Evolutionary conservation across 2,888 invertebrate genomes (phyloP).

Genomic region (Meiosimyza platycephala): DNA sequence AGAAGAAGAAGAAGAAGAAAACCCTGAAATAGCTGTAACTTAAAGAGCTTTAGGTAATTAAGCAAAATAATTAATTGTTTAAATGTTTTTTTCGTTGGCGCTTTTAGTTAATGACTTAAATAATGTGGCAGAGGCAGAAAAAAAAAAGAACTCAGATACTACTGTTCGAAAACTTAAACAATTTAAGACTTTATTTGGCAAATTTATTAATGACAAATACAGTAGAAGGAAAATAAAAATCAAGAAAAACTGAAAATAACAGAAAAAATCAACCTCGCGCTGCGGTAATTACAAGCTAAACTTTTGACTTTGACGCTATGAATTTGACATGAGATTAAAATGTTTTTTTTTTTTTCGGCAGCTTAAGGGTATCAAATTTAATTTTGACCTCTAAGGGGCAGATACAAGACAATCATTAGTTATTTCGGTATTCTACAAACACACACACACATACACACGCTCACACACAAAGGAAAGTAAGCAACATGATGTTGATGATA

Average conservation of each 20-base stretch:
- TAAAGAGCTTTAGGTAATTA: conserved; percentile 29
- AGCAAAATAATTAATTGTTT: conserved; percentile 36
- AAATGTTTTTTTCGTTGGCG: conserved; percentile 33
- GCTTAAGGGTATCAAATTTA: conserved; percentile 54
- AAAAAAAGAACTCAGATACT: neutral
- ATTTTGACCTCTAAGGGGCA: conserved; percentile 59
- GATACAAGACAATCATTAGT: conserved; percentile 58
- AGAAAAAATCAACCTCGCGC: conserved; percentile 46
- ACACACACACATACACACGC: too few species aligned
- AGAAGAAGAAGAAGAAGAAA: too few species aligned
- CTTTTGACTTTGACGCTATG: conserved; percentile 10
- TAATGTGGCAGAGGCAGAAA: neutral
- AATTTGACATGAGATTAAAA: neutral
- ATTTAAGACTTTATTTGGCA: neutral
- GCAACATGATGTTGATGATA: too few species aligned
- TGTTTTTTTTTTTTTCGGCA: neutral
- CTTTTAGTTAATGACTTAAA: conserved; percentile 6
- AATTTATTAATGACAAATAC: conserved; percentile 48
- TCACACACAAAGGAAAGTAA: too few species aligned
- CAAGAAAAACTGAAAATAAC: neutral
- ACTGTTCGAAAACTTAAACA: too few species aligned
- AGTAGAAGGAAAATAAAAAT: conserved; percentile 21
- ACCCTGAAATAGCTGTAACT: neutral
- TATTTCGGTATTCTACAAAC: conserved; percentile 30
- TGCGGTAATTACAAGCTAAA: conserved; percentile 7